Percentiles rank a stretch among this genome's conserved stretches.
Conservation (phyloP, 1,140 invertebrate species). For the Galleria mellonella region DNA sequence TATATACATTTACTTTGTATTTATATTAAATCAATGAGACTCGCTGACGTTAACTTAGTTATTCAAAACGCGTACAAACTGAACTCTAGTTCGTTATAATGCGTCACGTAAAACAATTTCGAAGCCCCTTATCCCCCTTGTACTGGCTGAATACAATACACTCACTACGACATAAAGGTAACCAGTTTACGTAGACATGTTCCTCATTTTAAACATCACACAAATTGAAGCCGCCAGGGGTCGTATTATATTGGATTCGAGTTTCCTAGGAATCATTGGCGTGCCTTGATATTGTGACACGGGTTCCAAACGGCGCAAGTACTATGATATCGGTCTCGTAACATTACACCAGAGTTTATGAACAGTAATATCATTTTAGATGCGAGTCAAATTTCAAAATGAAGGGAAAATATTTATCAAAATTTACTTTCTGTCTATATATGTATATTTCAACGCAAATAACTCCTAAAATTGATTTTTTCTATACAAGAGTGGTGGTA, state of each 20-base stretch:
- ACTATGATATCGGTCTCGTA: background rate
- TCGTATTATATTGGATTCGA: background rate
- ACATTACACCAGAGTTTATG: too few species aligned
- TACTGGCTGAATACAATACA: conserved; percentile 48
- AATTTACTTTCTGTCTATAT: too few species aligned
- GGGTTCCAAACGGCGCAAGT: conserved; percentile 1
- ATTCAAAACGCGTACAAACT: background rate
- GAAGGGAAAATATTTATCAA: too few species aligned
- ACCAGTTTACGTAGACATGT: conserved; percentile 7
- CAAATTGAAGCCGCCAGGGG: background rate
- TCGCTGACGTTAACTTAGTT: background rate
- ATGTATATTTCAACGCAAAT: too few species aligned
- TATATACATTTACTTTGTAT: too few species aligned
- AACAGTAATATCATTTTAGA: too few species aligned
- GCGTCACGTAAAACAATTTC: conserved; percentile 68
- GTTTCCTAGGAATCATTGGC: background rate
- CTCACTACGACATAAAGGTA: conserved; percentile 7
- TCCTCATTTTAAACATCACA: background rate
- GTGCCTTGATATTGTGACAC: conserved; percentile 1
- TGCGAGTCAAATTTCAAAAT: too few species aligned
- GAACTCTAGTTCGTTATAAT: conserved; percentile 37
- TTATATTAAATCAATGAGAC: too few species aligned
- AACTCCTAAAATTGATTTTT: too few species aligned
- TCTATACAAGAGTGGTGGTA: too few species aligned
- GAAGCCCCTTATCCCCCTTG: conserved; percentile 51